Evolutionary conservation across 2,888 invertebrate genomes (phyloP), one percentile per base, ranked within the genome.

Genomic region (Acronicta psi): DNA sequence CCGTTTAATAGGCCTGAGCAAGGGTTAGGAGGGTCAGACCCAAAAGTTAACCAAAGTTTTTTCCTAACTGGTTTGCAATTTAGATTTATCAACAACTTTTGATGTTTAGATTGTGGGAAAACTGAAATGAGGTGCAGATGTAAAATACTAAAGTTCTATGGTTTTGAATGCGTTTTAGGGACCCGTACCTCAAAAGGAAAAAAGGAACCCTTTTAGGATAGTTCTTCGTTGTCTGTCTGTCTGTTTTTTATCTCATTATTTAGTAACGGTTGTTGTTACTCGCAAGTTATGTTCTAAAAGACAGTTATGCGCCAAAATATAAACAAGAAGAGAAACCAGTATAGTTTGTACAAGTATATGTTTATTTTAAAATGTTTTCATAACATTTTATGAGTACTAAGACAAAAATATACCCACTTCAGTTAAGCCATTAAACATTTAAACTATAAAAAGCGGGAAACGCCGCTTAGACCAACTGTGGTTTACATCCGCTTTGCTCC

Each of bases 31-130:
- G 36, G 51, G 47, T 55, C 36, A 40, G 25, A 44, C 55, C 55
- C 47, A 52, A 60, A 60, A 55, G 47, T 63, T 60, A 44, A 47
- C 36, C 14, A 20, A 58, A 42, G 43, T 18, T 60, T 52, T n/a
- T 52, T 38, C n/a, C 40, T 36, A 50, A 49, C 49, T 47, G 42
- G 34, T 41, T 41, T 41, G 40, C 23, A 46, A 34, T 54, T 54
- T 40, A 40, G 31, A 40, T 53, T 45, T 31, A 38, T 14, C 38
- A 53, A 14, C 16, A 8, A 13, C 29, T 45, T 29, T 20, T 18
- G 18, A 38, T 38, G 16, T 31, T 20, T 13, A 31, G 29, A 29
- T 29, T 11, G 37, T 6, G 11, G 14, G n/a, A 2, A 20, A 36
- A 36, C 31, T 4, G 31, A 31, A 13, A 4, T 13, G 11, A 31